These are phyloP conservation scores for Crotalus tigris DNA, from an alignment of 2,113 vertebrate genomes.

Conservation along the genomic window DNA sequence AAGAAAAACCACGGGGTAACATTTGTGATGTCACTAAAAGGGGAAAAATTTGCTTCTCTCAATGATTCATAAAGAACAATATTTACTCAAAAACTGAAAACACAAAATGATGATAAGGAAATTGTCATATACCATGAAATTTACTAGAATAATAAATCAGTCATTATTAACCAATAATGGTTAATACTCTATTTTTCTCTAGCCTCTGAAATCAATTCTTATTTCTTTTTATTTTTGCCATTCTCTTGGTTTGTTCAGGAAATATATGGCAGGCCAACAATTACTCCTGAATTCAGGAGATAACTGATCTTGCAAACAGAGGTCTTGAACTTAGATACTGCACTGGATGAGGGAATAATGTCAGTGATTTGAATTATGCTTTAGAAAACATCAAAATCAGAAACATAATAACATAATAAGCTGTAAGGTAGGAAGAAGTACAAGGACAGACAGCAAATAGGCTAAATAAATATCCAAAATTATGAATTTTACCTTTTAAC, in stretches of 20 bases:
- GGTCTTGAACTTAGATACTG: slow-evolving; percentile 27
- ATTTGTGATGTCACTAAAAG: not conserved
- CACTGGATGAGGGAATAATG: slow-evolving; percentile 27
- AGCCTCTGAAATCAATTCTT: not conserved
- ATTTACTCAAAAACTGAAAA: not conserved
- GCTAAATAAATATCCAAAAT: not conserved
- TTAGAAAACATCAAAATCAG: slow-evolving; percentile 36
- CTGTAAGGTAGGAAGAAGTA: not conserved
- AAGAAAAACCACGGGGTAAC: not conserved
- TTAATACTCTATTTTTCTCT: not conserved
- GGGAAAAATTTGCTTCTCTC: not conserved
- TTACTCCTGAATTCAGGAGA: slow-evolving; percentile 40
- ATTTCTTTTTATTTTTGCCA: slow-evolving; percentile 32
- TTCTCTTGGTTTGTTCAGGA: slow-evolving; percentile 22
- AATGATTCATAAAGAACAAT: not conserved
- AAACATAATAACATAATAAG: not conserved
- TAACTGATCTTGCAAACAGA: slow-evolving; percentile 8
- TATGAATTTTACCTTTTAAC: not conserved
- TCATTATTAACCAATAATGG: not conserved
- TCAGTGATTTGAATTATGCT: not conserved
- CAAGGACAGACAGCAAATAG: not conserved
- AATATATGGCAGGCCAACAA: slow-evolving; percentile 30
- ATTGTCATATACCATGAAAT: not conserved
- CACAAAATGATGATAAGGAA: not conserved
- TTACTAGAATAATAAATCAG: not conserved